These are phyloP conservation scores for Lycorma delicatula DNA, from an alignment of 1,140 invertebrate species.

Conservation along the genomic window DNA sequence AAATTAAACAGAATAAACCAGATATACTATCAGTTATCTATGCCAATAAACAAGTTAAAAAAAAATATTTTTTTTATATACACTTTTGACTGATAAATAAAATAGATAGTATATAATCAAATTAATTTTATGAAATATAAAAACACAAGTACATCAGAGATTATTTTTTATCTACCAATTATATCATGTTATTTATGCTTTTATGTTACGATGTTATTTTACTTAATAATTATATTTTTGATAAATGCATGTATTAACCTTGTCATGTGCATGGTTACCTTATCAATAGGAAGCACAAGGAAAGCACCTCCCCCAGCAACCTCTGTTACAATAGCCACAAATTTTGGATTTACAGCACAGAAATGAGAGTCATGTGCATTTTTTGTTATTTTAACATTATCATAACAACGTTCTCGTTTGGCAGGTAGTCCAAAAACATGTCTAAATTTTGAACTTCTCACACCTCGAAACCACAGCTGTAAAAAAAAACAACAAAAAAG, in stretches of 20 bases:
- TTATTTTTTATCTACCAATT: no score
- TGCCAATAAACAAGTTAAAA: no score
- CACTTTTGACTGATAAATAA: no score
- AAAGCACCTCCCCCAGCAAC: constrained; percentile 91
- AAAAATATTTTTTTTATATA: no score
- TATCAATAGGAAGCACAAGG: constrained; percentile 78
- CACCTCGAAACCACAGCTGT: constrained; percentile 73
- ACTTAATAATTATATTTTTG: not conserved
- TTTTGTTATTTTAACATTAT: constrained; percentile 87
- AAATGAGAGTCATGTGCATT: constrained; percentile 88
- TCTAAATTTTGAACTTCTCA: constrained; percentile 82
- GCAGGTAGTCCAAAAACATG: constrained; percentile 86
- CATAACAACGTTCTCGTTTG: constrained; percentile 83
- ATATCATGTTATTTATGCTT: no score
- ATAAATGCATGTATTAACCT: not conserved
- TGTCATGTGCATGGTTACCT: constrained; percentile 47
- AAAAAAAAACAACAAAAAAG: no score
- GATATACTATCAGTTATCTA: no score
- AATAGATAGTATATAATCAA: no score
- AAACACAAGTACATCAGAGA: no score
- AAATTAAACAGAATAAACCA: no score
- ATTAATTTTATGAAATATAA: no score
- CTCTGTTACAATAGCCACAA: constrained; percentile 87
- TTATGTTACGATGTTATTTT: no score
- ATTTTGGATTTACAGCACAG: constrained; percentile 90